phyloP scores from a whole-genome alignment of 1,140 invertebrate species.

The Trissolcus basalis region DNA sequence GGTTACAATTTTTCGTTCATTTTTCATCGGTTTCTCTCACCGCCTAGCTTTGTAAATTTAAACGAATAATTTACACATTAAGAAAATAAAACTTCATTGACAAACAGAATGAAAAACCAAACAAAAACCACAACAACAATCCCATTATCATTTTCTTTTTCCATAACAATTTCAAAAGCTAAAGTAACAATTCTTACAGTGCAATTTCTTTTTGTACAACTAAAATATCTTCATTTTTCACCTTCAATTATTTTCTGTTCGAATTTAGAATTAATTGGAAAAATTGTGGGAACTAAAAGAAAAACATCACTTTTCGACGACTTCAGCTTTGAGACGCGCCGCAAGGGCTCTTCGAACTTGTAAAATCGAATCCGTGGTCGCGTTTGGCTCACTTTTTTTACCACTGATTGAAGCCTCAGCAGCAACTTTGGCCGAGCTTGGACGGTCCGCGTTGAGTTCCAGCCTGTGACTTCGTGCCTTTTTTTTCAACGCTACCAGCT shows the following conservation, averaged over 20 bases:
- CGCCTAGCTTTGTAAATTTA: too few species aligned
- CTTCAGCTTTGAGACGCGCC: constrained; percentile 88
- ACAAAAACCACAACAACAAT: too few species aligned
- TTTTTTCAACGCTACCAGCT: constrained; percentile 91
- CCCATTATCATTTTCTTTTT: too few species aligned
- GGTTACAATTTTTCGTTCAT: too few species aligned
- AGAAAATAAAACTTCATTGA: too few species aligned
- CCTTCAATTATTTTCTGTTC: too few species aligned
- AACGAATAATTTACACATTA: too few species aligned
- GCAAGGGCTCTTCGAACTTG: constrained; percentile 88
- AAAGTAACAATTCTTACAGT: constrained; percentile 3
- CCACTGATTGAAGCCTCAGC: constrained; percentile 72
- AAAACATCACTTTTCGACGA: constrained; percentile 75
- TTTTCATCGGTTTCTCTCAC: too few species aligned
- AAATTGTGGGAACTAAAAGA: not conserved
- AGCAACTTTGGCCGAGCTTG: constrained; percentile 69
- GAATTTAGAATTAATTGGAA: not conserved
- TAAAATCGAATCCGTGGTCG: constrained; percentile 78
- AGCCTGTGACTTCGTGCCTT: constrained; percentile 88
- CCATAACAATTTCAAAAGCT: too few species aligned
- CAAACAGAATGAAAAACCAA: too few species aligned
- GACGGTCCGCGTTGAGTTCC: constrained; percentile 73
- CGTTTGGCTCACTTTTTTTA: constrained; percentile 61
- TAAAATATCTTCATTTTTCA: too few species aligned
- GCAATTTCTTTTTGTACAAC: too few species aligned